These are phyloP conservation scores for Austrolebias charrua DNA, from an alignment of 2,797 vertebrate genomes.

Conservation along the genomic window DNA sequence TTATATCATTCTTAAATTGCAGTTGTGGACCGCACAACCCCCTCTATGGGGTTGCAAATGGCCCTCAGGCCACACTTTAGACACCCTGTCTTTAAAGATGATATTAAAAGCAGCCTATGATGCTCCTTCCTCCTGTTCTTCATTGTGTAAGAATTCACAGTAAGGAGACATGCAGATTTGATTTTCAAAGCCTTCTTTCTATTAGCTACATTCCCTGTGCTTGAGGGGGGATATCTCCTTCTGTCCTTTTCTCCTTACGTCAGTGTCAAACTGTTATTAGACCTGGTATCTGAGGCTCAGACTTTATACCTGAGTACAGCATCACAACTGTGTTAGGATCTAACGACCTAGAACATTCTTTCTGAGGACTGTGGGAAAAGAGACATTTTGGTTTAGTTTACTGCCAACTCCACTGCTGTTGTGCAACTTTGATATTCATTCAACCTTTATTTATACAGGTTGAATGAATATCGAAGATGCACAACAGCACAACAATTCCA, in stretches of 20 bases:
- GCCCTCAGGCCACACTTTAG: no score
- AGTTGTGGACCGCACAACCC: no score
- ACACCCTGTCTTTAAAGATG: conserved; percentile 56
- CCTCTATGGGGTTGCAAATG: no score
- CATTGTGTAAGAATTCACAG: conserved; percentile 72
- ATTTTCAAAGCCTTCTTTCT: conserved; percentile 73
- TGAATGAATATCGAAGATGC: no score
- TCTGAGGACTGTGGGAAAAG: conserved; percentile 47
- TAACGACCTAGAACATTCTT: conserved; percentile 13
- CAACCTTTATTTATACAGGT: no score
- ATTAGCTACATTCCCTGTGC: conserved; percentile 58
- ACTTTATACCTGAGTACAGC: conserved; percentile 53
- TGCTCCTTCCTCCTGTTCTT: conserved; percentile 63
- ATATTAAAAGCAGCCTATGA: conserved; percentile 61
- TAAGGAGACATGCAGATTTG: conserved; percentile 69
- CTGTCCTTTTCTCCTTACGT: conserved; percentile 48
- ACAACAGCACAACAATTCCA: no score
- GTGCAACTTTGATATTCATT: conserved; percentile 13
- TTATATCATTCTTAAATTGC: no score
- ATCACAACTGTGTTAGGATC: conserved; percentile 48
- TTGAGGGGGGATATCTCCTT: conserved; percentile 59
- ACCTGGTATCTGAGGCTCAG: conserved; percentile 53
- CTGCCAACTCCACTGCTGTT: background rate
- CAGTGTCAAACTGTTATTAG: conserved; percentile 56
- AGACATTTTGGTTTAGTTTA: conserved; percentile 18